Percentiles rank a stretch among this genome's conserved stretches.
Evolutionary conservation across 2,113 vertebrate species (phyloP).

Genomic region (Scartelaos histophorus): DNA sequence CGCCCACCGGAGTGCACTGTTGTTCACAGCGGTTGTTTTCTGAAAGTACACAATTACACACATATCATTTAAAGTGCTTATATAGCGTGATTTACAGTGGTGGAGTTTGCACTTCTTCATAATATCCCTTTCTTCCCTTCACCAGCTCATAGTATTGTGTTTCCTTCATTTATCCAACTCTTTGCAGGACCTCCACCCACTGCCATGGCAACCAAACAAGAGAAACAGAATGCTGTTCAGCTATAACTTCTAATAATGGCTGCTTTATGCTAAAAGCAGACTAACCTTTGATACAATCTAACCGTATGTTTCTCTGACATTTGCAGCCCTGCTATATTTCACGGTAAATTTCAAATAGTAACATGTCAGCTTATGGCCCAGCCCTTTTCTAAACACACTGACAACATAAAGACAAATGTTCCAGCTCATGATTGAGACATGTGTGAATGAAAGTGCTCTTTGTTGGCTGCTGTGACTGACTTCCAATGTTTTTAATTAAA

Average conservation of each 20-base stretch:
- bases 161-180: slow-evolving; percentile 35
- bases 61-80: slow-evolving; percentile 9
- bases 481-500: slow-evolving; percentile 24
- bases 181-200: slow-evolving; percentile 44
- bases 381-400: slow-evolving; percentile 18
- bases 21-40: slow-evolving; percentile 85
- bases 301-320: slow-evolving; percentile 32
- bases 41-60: slow-evolving; percentile 41
- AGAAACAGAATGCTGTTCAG: slow-evolving; percentile 33
- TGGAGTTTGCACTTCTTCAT: slow-evolving; percentile 27
- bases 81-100: slow-evolving; percentile 29
- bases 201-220: slow-evolving; percentile 54
- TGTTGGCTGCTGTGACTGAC: slow-evolving; percentile 3
- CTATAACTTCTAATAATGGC: slow-evolving; percentile 21
- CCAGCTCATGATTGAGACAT: slow-evolving; percentile 20
- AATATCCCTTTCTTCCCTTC: slow-evolving; percentile 32
- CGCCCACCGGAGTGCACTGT: slow-evolving; percentile 75
- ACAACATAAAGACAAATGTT: slow-evolving; percentile 8
- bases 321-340: slow-evolving; percentile 33
- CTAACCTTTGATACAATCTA: slow-evolving; percentile 40
- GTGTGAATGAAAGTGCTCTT: slow-evolving; percentile 31
- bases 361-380: slow-evolving; percentile 7
- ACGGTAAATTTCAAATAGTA: slow-evolving; percentile 25
- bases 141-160: slow-evolving; percentile 45
- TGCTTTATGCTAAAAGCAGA: slow-evolving; percentile 34